Conservation (phyloP, 2,888 invertebrate genomes). For the Drosophila melanocephala region DNA sequence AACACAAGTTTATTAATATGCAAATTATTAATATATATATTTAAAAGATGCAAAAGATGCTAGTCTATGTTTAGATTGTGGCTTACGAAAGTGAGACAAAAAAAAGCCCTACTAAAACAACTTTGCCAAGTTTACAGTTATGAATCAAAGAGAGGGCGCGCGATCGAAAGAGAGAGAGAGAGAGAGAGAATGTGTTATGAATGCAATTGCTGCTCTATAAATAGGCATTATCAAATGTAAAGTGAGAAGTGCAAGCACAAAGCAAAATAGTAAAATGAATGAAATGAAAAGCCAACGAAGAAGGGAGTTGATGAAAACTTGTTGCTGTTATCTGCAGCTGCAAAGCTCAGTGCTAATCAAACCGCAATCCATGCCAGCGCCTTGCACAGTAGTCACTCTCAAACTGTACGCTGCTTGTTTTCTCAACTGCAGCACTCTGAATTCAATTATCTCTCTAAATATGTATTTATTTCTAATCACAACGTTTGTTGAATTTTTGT, state of each 20-base stretch:
- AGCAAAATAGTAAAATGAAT: constrained; percentile 37
- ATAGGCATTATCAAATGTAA: constrained; percentile 68
- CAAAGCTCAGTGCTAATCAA: constrained; percentile 10
- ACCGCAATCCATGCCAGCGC: not conserved
- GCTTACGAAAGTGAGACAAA: constrained; percentile 48
- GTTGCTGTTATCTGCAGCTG: constrained; percentile 25
- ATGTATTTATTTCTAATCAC: constrained; percentile 24
- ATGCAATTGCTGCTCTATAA: constrained; percentile 52
- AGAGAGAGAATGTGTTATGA: constrained; percentile 12
- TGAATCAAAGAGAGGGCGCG: constrained; percentile 43
- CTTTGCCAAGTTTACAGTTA: constrained; percentile 27
- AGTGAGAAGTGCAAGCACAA: constrained; percentile 34
- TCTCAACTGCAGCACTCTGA: constrained; percentile 7
- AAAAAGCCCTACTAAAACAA: constrained; percentile 25
- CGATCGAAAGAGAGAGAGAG: not conserved
- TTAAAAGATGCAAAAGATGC: constrained; percentile 11
- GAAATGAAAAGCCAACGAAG: constrained; percentile 10
- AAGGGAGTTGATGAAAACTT: constrained; percentile 22
- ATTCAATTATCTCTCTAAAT: constrained; percentile 17
- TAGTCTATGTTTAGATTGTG: constrained; percentile 37
- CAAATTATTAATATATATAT: constrained; percentile 38
- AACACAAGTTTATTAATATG: constrained; percentile 50
- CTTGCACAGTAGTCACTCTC: not conserved
- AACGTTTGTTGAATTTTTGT: constrained; percentile 11
- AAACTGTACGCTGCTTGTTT: constrained; percentile 19